Evolutionary conservation across 2,113 vertebrate genomes (phyloP).

Genomic region (Xenopus borealis): DNA sequence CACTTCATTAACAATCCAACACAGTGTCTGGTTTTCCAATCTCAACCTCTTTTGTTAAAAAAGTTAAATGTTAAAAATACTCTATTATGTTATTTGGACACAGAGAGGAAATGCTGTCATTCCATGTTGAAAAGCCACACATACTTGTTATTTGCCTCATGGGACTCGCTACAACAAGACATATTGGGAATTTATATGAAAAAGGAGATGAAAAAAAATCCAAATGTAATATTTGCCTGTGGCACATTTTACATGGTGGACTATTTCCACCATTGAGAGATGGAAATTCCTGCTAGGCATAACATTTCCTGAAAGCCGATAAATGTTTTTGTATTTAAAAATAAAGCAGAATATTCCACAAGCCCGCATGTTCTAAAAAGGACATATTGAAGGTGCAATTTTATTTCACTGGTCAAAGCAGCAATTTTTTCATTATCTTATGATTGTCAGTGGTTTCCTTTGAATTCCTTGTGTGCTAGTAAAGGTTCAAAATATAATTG

Average conservation of each 20-base stretch:
- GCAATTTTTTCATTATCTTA: too few species aligned
- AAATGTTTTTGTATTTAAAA: constrained; percentile 24
- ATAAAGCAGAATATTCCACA: background rate
- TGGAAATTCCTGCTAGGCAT: constrained; percentile 41
- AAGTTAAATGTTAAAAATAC: background rate
- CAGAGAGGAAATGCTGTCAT: constrained; percentile 16
- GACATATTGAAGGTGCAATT: background rate
- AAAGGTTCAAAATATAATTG: too few species aligned
- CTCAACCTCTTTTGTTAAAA: constrained; percentile 3
- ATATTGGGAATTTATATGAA: constrained; percentile 7
- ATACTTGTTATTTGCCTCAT: constrained; percentile 36
- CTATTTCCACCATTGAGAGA: constrained; percentile 36
- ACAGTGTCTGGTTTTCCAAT: constrained; percentile 13
- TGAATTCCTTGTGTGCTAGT: too few species aligned
- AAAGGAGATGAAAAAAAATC: background rate
- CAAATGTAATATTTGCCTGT: constrained; percentile 39
- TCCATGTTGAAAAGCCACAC: constrained; percentile 21
- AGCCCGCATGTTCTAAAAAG: constrained; percentile 4
- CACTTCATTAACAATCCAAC: constrained; percentile 14
- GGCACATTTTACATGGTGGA: constrained; percentile 34
- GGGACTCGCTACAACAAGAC: constrained; percentile 21
- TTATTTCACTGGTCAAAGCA: background rate
- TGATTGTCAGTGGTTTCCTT: too few species aligned
- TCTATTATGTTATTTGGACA: constrained; percentile 11
- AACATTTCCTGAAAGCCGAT: constrained; percentile 37